Evolutionary conservation across 2,797 vertebrate genomes (phyloP).

Genomic region (Pangasius macronema): DNA sequence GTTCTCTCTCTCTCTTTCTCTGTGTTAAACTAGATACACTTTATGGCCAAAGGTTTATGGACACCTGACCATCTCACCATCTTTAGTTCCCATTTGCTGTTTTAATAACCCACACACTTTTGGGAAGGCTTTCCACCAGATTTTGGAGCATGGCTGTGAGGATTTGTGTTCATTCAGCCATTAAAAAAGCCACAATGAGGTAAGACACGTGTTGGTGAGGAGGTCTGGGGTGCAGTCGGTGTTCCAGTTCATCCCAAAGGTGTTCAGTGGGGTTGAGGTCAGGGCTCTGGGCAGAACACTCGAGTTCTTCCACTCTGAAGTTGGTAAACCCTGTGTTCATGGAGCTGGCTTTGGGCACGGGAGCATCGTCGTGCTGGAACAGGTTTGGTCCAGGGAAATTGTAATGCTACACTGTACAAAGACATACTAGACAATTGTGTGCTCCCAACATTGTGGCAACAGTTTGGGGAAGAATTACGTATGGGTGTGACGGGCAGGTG

Average conservation of each 20-base stretch:
- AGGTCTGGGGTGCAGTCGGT: background rate
- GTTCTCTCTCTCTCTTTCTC: background rate
- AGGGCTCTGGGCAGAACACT: background rate
- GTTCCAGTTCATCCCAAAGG: background rate
- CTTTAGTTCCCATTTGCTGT: background rate
- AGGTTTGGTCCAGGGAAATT: too few species aligned
- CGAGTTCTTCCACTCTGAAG: background rate
- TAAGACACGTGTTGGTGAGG: background rate
- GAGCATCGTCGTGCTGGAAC: background rate
- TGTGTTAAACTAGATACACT: background rate
- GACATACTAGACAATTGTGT: too few species aligned
- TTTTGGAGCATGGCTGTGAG: too few species aligned
- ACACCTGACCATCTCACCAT: background rate
- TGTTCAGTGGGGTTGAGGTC: background rate
- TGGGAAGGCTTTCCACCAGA: background rate
- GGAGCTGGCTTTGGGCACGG: background rate
- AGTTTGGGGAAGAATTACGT: background rate
- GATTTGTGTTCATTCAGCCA: background rate
- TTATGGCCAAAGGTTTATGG: background rate
- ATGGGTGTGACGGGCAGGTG: background rate
- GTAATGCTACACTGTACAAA: too few species aligned
- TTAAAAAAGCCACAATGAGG: background rate
- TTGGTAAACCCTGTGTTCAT: background rate
- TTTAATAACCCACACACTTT: background rate
- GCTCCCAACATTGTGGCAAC: too few species aligned